Evolutionary conservation across 2,888 invertebrate species (phyloP), one percentile per base, ranked within the genome.

Genomic region (Gymnoscelis rufifasciata): DNA sequence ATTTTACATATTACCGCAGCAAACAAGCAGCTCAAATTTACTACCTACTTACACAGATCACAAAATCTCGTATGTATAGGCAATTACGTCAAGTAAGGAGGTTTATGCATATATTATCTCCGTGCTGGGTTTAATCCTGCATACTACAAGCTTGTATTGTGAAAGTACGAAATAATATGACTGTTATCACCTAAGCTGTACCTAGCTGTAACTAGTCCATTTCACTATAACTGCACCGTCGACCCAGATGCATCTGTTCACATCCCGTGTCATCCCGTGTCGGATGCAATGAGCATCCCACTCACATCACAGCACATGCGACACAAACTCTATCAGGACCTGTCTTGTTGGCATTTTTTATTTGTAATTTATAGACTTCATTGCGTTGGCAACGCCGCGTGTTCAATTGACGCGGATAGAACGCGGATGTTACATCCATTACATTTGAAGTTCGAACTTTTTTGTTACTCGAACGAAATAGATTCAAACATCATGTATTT

Each of bases 231-330:
- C 19, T 38, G 41, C 28, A 28, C 42, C 44, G 30, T 14, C 57
- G 71, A 67, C 74, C 72, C 56, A 74, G 60, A 61, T 72, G 63
- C 72, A 72, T 67, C 47, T 51, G 57, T 66, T 64, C 31, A 41
- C 53, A 48, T 56, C 57, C 43, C 54, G 46, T 41, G 45, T 50
- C 54, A 39, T 52, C 48, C 44, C 41, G 13, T 47, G 57, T 56
- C 59, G 38, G 46, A 41, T 10, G 44, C 52, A 50, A 54, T 60
- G 53, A 53, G 39, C 27, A 43, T 43, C 44, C 28, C 26, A 41
- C 42, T 50, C 56, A 53, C 19, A 19, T 19, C 19, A 19, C 19
- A 19, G 5, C 19, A 19, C 56, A 57, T 56, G 54, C 45, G 52
- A 54, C 45, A 43, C 55, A 55, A 53, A 57, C 56, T 54, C 45